Evolutionary conservation across 2,113 vertebrate species (phyloP).

Genomic region (Tinamus guttatus): DNA sequence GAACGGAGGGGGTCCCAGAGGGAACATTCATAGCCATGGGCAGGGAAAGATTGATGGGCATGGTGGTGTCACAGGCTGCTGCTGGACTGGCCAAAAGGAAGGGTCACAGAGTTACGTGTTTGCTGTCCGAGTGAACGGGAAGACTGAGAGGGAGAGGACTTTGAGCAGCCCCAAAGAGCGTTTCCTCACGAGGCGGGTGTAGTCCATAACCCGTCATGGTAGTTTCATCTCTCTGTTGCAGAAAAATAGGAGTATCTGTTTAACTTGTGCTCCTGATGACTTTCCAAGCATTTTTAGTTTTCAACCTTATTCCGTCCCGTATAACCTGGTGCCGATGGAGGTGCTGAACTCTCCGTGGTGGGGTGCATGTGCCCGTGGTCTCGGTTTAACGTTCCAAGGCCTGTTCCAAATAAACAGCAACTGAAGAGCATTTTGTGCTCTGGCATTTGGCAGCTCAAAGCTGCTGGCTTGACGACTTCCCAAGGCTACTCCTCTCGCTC

Average conservation of each 20-base stretch:
- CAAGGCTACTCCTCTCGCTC: background rate
- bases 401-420: background rate
- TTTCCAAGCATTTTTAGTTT: background rate
- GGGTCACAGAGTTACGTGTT: background rate
- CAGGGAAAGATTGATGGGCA: background rate
- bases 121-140: rapidly evolving
- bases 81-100: constrained; percentile 6
- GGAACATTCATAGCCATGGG: constrained; percentile 2
- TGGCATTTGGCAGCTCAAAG: background rate
- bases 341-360: background rate
- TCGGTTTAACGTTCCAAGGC: background rate
- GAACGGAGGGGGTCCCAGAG: background rate
- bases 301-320: background rate
- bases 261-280: background rate
- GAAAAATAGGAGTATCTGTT: background rate
- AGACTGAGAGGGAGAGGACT: background rate
- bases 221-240: background rate
- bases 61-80: background rate
- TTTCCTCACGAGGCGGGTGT: background rate
- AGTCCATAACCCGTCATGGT: background rate
- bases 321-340: background rate
- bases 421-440: background rate
- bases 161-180: background rate
- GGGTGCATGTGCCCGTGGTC: rapidly evolving
- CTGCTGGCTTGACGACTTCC: background rate